Evolutionary conservation across 2,797 vertebrate genomes (phyloP), one percentile per base, ranked within the genome.

Genomic region (Leuciscus waleckii): DNA sequence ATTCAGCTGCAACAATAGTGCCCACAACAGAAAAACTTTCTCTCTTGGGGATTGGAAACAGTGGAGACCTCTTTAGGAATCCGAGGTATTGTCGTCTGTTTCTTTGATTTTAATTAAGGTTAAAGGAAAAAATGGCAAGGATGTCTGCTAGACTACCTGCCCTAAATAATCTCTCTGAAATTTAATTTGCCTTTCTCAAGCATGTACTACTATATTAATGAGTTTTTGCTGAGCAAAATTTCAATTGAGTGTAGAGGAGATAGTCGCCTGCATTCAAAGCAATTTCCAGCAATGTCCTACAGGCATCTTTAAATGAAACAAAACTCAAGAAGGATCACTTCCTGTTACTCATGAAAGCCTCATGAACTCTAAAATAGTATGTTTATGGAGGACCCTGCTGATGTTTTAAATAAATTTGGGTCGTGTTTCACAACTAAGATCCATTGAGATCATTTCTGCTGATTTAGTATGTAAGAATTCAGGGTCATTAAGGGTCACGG

Each of bases 51-150:
- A 26, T 17, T 32, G 37, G 56, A 85, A 77, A 83, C 56, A 63
- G 58, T 23, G 58, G 29, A 79, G 41, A 46, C 67, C 41, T 77
- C 67, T 73, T 51, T 46, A 29, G 73, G 76, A 77, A 79, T 56
- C 58, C 0, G 6, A 78, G 35, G 63, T 41, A 84, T 78, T 78
- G 74, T 84, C 61, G 65, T 37, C 82, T 69, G 65, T 85, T 80
- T 83, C 84, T 86, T 89, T 87, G 71, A 76, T 83, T 89, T 89
- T 89, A 89, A 86, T 87, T 85, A 87, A 80, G 77, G 83, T 74
- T 69, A 69, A 78, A 89, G 83, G 77, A 81, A 86, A 77, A 87
- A 69, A 80, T 68, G 43, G 81, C 67, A 81, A 65, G 88, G 82
- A 83, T 77, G 80, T 84, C 82, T 84, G 46, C 75, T 77, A 68